Percentiles rank a stretch among this genome's conserved stretches.
These are phyloP conservation scores for Epistrophe eligans DNA, from an alignment of 2,888 invertebrate genomes.

Conservation along the genomic window DNA sequence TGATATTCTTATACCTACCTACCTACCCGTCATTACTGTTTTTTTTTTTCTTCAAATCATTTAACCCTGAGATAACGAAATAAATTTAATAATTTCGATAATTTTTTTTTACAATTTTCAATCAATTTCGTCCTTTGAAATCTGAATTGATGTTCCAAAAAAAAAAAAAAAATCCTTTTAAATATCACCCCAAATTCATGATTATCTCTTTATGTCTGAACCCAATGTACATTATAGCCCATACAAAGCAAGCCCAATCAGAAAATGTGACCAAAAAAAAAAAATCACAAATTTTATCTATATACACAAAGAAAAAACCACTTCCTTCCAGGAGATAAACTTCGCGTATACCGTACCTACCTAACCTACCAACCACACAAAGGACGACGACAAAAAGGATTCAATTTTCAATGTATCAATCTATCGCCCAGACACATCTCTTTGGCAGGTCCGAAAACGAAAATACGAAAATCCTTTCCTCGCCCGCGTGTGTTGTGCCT, in stretches of 20 bases:
- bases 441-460: conserved; percentile 15
- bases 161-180: conserved; percentile 48
- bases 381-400: conserved; percentile 65
- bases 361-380: conserved; percentile 24
- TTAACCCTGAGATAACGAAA: conserved; percentile 62
- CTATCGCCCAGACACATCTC: conserved; percentile 72
- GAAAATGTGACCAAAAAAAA: conserved; percentile 22
- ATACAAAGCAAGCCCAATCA: conserved; percentile 7
- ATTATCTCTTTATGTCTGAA: conserved; percentile 53
- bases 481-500: conserved; percentile 16
- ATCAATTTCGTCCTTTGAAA: conserved; percentile 69
- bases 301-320: conserved; percentile 70
- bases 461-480: conserved; percentile 31
- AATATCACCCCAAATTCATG: conserved; percentile 60
- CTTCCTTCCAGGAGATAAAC: conserved; percentile 73
- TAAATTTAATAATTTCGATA: conserved; percentile 66
- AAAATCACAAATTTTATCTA: conserved; percentile 40
- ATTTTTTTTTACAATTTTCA: conserved; percentile 71
- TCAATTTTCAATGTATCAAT: conserved; percentile 75
- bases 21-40: conserved; percentile 45
- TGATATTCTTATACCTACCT: neutral
- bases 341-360: conserved; percentile 22
- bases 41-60: conserved; percentile 50
- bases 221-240: conserved; percentile 17
- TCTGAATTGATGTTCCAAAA: conserved; percentile 25